Evolutionary conservation across 2,888 invertebrate genomes (phyloP).

Genomic region (Agrilus cyanescens): DNA sequence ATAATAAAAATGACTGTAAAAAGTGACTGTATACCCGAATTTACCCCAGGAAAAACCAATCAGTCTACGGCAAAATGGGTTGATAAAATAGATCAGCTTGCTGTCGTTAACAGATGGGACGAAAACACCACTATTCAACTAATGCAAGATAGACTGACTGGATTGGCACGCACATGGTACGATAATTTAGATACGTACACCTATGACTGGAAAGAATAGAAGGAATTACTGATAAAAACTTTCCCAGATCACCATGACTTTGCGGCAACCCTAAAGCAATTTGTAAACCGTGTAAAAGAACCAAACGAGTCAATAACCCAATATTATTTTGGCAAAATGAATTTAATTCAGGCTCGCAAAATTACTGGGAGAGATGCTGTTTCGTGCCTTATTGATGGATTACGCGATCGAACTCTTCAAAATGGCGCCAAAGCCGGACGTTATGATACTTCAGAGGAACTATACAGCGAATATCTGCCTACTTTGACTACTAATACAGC

Average conservation of each 20-base stretch:
- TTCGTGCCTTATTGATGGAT: slow-evolving; percentile 11
- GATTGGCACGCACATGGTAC: slow-evolving; percentile 5
- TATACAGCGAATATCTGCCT: slow-evolving; percentile 8
- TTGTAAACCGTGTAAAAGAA: slow-evolving; percentile 8
- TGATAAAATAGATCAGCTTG: too few species aligned
- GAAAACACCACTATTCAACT: too few species aligned
- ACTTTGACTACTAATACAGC: too few species aligned
- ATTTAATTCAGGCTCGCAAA: slow-evolving; percentile 8
- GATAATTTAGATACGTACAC: not conserved
- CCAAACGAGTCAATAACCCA: slow-evolving; percentile 9
- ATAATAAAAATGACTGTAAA: too few species aligned
- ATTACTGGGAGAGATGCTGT: slow-evolving; percentile 10
- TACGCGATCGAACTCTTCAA: slow-evolving; percentile 6
- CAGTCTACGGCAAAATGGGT: too few species aligned
- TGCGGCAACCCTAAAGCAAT: slow-evolving; percentile 4
- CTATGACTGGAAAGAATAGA: slow-evolving; percentile 6
- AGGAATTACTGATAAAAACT: slow-evolving; percentile 2
- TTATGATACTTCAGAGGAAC: slow-evolving; percentile 5
- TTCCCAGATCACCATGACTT: slow-evolving; percentile 7
- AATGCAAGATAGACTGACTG: slow-evolving; percentile 4
- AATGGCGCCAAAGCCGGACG: slow-evolving; percentile 9
- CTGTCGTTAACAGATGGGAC: too few species aligned
- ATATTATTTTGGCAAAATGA: slow-evolving; percentile 18
- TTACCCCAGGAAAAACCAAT: too few species aligned
- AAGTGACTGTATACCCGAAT: too few species aligned